phyloP scores from a whole-genome alignment of 2,888 invertebrate species.

The Mycalesis mineus region DNA sequence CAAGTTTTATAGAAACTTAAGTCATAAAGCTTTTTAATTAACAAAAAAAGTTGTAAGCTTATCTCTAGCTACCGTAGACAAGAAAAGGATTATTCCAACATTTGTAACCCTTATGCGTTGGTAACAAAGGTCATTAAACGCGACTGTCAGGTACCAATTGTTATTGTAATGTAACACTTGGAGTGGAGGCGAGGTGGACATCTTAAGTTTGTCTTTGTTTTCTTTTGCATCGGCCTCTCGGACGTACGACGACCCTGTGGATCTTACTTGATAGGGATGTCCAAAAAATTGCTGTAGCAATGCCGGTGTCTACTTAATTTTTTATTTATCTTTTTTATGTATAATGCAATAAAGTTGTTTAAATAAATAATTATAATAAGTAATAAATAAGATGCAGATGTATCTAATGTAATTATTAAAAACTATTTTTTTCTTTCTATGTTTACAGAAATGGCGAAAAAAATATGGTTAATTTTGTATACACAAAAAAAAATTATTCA shows the following conservation, averaged over 20 bases:
- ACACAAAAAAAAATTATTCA: no score
- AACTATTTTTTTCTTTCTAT: no score
- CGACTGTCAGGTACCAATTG: constrained; percentile 39
- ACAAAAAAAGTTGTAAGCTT: constrained; percentile 39
- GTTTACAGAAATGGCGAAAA: no score
- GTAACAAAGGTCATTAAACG: constrained; percentile 36
- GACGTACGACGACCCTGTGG: constrained; percentile 60
- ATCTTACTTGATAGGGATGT: constrained; percentile 49
- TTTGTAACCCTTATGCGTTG: constrained; percentile 37
- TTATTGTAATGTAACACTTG: constrained; percentile 70
- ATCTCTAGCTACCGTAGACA: constrained; percentile 16
- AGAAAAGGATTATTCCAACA: constrained; percentile 23
- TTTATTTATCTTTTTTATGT: no score
- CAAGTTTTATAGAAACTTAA: constrained; percentile 4
- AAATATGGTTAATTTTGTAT: no score
- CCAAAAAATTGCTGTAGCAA: no score
- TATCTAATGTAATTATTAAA: no score
- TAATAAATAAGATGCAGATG: no score
- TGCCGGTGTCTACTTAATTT: no score
- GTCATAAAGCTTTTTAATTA: constrained; percentile 51
- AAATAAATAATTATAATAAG: no score
- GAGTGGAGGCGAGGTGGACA: constrained; percentile 54
- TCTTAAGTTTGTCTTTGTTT: constrained; percentile 71
- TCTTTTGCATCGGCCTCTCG: constrained; percentile 64
- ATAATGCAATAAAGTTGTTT: no score